Evolutionary conservation across 2,113 vertebrate species (phyloP).

Genomic region (Xiphorhynchus elegans): DNA sequence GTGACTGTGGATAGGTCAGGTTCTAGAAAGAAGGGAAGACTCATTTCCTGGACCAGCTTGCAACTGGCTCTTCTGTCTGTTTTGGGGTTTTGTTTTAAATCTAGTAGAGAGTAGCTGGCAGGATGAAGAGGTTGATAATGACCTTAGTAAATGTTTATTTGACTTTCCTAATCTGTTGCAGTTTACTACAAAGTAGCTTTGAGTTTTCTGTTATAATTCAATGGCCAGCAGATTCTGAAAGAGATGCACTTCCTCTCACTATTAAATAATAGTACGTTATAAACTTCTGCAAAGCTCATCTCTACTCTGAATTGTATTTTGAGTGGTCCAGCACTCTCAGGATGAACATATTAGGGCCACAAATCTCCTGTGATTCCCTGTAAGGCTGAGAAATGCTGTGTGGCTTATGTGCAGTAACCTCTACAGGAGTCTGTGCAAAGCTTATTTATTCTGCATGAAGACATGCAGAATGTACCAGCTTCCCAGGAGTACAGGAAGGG

Average conservation of each 20-base stretch:
- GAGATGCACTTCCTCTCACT: background rate
- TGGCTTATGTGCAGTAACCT: background rate
- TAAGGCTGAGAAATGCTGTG: background rate
- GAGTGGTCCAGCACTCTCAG: background rate
- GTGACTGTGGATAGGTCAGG: background rate
- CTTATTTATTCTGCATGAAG: background rate
- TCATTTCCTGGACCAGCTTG: background rate
- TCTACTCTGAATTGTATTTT: background rate
- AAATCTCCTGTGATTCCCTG: background rate
- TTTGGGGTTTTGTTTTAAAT: background rate
- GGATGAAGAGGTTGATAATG: background rate
- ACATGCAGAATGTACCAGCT: background rate
- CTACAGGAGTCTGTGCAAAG: background rate
- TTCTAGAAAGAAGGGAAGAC: background rate
- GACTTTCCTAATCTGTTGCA: background rate
- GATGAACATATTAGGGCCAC: background rate
- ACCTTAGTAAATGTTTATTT: background rate
- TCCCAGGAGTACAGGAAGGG: background rate
- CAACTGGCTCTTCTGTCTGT: background rate
- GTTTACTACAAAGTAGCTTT: background rate
- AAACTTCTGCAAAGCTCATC: background rate
- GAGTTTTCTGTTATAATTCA: background rate
- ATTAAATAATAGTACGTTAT: background rate
- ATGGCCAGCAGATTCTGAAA: background rate
- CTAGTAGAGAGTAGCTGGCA: background rate